These are phyloP conservation scores for Emydoidea blandingii DNA, from an alignment of 2,797 vertebrate species.

Conservation along the genomic window DNA sequence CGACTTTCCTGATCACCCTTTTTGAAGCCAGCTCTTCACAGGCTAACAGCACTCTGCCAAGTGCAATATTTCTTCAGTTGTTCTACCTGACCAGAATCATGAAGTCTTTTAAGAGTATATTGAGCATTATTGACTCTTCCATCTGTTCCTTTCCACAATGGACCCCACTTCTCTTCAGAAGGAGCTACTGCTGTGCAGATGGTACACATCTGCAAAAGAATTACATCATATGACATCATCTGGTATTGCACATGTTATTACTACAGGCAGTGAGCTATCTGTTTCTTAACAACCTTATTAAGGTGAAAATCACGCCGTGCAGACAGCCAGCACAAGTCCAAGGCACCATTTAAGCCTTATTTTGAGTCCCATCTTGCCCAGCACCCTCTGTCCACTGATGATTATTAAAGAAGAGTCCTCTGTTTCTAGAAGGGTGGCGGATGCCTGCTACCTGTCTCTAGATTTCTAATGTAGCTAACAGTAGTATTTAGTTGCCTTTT, in stretches of 20 bases:
- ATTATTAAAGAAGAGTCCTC: neutral
- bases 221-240: neutral
- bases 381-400: neutral
- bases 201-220: slow-evolving; percentile 31
- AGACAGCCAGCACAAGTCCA: neutral
- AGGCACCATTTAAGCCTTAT: neutral
- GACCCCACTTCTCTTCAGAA: neutral
- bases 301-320: neutral
- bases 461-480: neutral
- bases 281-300: neutral
- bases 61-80: rapidly evolving
- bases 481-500: neutral
- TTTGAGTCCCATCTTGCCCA: neutral
- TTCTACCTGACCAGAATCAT: neutral
- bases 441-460: neutral
- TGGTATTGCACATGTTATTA: neutral
- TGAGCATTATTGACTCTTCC: rapidly evolving
- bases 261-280: neutral
- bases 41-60: neutral
- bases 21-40: neutral
- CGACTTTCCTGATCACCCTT: neutral
- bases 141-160: rapidly evolving
- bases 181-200: slow-evolving; percentile 30
- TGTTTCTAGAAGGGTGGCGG: neutral
- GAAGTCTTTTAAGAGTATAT: neutral